phyloP scores from a whole-genome alignment of 2,797 vertebrate species.

The Lophotriccus pileatus region DNA sequence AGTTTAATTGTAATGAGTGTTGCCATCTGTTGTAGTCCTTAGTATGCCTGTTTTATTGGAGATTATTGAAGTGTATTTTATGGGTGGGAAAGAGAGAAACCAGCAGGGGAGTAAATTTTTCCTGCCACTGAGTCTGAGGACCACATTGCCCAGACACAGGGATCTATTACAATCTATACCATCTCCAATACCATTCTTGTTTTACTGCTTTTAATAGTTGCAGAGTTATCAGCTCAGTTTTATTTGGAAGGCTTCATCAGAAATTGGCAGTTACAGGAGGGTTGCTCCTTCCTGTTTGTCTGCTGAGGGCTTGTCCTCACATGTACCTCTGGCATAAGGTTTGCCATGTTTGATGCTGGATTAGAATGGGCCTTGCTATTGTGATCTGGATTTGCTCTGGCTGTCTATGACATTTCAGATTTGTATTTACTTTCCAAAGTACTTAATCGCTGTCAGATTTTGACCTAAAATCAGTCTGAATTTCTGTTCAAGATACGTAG shows the following conservation, averaged over 20 bases:
- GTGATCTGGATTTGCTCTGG: background rate
- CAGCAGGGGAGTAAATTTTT: background rate
- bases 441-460: background rate
- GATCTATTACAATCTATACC: accelerated
- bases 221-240: background rate
- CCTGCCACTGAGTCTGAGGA: background rate
- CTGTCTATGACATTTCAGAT: background rate
- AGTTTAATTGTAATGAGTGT: background rate
- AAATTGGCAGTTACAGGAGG: background rate
- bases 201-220: background rate
- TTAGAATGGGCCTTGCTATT: background rate
- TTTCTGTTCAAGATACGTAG: background rate
- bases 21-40: background rate
- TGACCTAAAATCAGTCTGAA: background rate
- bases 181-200: background rate
- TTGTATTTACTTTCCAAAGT: background rate
- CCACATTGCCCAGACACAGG: background rate
- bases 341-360: background rate
- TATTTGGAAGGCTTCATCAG: background rate
- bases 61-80: background rate
- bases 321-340: accelerated
- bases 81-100: background rate
- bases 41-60: background rate
- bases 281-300: background rate
- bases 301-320: background rate